phyloP scores from a whole-genome alignment of 2,113 vertebrate genomes.

The Tupaia tana region DNA sequence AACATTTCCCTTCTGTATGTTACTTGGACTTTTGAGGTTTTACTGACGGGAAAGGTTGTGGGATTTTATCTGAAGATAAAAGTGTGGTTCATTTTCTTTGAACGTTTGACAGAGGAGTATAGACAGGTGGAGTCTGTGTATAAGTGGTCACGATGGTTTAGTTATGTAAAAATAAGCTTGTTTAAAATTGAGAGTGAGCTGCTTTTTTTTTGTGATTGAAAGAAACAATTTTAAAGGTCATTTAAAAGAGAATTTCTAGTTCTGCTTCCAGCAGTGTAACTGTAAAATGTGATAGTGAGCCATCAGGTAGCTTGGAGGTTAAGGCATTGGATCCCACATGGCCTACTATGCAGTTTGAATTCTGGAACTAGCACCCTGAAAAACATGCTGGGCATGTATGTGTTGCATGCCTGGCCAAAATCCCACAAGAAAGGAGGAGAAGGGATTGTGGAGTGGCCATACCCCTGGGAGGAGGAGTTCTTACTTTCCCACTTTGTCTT shows the following conservation, averaged over 20 bases:
- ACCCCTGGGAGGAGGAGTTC: too few relatives aligned
- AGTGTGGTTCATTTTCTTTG: not conserved
- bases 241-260: not conserved
- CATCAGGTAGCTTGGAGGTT: too few relatives aligned
- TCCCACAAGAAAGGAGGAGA: too few relatives aligned
- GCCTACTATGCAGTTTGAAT: too few relatives aligned
- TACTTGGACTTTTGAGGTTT: constrained; percentile 20
- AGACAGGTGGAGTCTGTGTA: not conserved
- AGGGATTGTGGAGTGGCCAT: too few relatives aligned
- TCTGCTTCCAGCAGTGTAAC: not conserved
- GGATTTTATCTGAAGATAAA: not conserved
- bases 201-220: constrained; percentile 6
- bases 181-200: not conserved
- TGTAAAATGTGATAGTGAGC: not conserved
- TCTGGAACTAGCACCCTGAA: too few relatives aligned
- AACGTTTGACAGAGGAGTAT: not conserved
- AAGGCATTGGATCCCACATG: too few relatives aligned
- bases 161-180: not conserved
- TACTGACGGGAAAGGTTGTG: not conserved
- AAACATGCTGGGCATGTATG: too few relatives aligned
- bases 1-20: not conserved
- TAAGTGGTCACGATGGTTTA: not conserved
- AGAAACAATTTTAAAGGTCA: not conserved
- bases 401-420: too few relatives aligned
- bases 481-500: too few relatives aligned